Evolutionary conservation across 2,888 invertebrate species (phyloP), one percentile per base, ranked within the genome.

Genomic region (Drosophila cracens): DNA sequence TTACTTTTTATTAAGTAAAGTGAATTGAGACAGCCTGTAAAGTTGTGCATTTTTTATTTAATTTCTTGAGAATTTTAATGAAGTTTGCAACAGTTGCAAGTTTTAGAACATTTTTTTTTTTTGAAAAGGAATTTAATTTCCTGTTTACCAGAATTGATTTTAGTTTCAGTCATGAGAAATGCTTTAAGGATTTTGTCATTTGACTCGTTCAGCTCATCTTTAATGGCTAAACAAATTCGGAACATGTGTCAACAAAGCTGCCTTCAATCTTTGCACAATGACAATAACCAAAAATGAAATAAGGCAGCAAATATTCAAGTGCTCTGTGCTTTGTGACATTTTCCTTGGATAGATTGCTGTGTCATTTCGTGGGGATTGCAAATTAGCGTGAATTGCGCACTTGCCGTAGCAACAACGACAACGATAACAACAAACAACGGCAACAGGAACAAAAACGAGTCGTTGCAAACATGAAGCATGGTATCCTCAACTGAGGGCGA

Each of bases 311-410:
- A 34, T 56, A 81, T 57, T 78, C 64, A 76, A 64, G 76, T 62
- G 56, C 46, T 43, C 31, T 18, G 13, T 29, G 54, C 46, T 53
- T 51, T 46, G 70, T 65, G 54, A 74, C 60, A 49, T 25, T 38
- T 38, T 56, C 27, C 54, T 53, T 62, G 48, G 61, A 59, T 62
- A 73, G 60, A 65, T 74, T 81, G 70, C 36, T 71, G 74, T 73
- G 89, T 74, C 87, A 76, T 74, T 75, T 83, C 70, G 87, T 68
- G 89, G 76, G 79, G 71, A 79, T 72, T 72, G 73, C 82, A 85
- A 85, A 85, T 85, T 85, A 85, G 85, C 85, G 77, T 72, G 54
- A 75, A 89, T 82, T 87, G 89, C 82, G 84, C 87, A 87, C 80
- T 89, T 74, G 54, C 56, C 62, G 51, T 61, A 61, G 54, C 62